These are phyloP conservation scores for Myanophis thanlyinensis DNA, from an alignment of 2,113 vertebrate genomes.

Conservation along the genomic window DNA sequence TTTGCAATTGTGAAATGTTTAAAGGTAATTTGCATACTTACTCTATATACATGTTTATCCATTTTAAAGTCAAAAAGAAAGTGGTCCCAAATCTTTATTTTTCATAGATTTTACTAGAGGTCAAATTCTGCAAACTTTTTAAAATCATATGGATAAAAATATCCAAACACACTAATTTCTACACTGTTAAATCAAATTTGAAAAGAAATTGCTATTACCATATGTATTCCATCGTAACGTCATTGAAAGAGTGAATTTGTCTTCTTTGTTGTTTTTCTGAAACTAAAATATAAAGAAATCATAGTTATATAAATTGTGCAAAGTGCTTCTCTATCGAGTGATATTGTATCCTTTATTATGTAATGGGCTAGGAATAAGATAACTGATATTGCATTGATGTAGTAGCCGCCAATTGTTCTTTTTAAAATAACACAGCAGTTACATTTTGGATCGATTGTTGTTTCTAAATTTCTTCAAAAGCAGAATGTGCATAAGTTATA, in stretches of 20 bases:
- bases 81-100: neutral
- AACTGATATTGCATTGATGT: neutral
- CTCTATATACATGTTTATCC: neutral
- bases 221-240: neutral
- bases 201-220: neutral
- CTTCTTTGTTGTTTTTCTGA: neutral
- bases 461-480: neutral
- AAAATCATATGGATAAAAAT: no score
- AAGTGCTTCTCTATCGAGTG: neutral
- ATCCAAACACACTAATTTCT: neutral
- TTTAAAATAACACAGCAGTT: neutral
- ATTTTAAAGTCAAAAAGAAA: neutral
- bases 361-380: neutral
- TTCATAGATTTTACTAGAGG: neutral
- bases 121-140: neutral
- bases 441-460: neutral
- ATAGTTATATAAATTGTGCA: neutral
- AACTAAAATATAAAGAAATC: no score
- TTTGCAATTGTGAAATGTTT: conserved; percentile 10
- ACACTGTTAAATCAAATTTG: neutral
- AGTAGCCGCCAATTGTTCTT: neutral
- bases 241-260: neutral
- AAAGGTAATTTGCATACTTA: conserved; percentile 9
- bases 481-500: neutral
- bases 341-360: neutral